Base-by-base conservation (phyloP, 92 coral and sea anemone genomes). In the Paramuricea clavata region DNA sequence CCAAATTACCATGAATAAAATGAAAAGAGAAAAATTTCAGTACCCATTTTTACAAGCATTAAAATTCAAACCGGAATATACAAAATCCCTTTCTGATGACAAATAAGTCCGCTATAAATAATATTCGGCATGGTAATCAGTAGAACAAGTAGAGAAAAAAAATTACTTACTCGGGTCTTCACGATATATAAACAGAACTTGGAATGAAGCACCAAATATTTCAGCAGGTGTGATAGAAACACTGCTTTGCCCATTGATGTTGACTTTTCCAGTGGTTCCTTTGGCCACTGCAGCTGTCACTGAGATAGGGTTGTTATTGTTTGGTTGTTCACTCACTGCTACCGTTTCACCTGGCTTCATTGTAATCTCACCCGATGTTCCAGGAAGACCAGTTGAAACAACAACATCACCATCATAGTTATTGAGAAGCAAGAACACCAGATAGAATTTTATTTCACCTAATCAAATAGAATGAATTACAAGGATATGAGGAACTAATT, bases 311-410 rank as follows among this genome's bases (percentile, higher is more conserved):
- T 72, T 44, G 28, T 72, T 23, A 44, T 44, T 72, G 52, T 72
- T 72, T 39, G 78, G 78, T 41, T 72, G 78, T 44, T 72, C 78
- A 72, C 78, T 72, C 34, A 72, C 50, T 11, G 19, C 78, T 36
- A 72, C 30, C 52, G 78, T 72, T 11, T 72, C 54, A 72, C 78
- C 50, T 39, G 78, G 1, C n/a, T 41, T 39, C 78, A 72, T 39
- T 41, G 32, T 72, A 72, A 72, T 28, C 7, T 17, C 5, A 2
- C 74, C 74, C 6, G 74, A 67, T 67, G 74, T 28, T 15, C 74
- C 74, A 13, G 74, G 36, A 30, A 67, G 43, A 28, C 39, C 43
- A 22, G 74, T 67, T 6, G 74, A 22, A 6, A 67, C 74, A 67
- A 30, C 39, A 30, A 67, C 74, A 28, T 67, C 74, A 67, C 43